These are phyloP conservation scores for Petaurus breviceps DNA, from an alignment of 2,113 vertebrate genomes.

Conservation along the genomic window DNA sequence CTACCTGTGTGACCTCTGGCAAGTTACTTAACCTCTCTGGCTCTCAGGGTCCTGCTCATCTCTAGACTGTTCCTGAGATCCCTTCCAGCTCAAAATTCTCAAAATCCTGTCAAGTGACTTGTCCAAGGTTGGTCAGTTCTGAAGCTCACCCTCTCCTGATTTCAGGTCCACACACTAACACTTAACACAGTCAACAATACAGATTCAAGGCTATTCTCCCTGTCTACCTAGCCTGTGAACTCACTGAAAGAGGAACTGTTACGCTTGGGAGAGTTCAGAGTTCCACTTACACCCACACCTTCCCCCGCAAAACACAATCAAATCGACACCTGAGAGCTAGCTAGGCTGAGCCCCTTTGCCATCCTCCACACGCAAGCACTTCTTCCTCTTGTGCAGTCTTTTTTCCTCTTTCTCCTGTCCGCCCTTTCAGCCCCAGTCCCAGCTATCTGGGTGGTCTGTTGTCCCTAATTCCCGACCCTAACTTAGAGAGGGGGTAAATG, in stretches of 20 bases:
- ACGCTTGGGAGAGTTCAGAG: not conserved
- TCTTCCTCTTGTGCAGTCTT: not conserved
- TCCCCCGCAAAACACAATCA: not conserved
- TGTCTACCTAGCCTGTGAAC: no score
- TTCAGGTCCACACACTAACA: no score
- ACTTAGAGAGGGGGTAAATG: no score
- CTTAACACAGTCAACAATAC: no score
- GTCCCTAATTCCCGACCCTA: not conserved
- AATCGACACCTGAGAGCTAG: not conserved
- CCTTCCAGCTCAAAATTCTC: not conserved
- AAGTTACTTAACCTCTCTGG: not conserved
- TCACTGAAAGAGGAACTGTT: not conserved
- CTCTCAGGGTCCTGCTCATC: no score
- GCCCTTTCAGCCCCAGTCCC: not conserved
- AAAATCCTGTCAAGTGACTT: not conserved
- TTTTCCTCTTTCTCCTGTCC: not conserved
- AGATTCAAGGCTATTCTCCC: not conserved
- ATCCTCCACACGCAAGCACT: accelerated
- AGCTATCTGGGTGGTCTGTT: no score
- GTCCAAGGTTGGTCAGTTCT: not conserved
- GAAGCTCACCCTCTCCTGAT: not conserved
- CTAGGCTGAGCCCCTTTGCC: no score
- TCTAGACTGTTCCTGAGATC: not conserved
- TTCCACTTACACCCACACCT: not conserved
- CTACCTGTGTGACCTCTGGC: not conserved